Percentiles rank a stretch among this genome's conserved stretches.
Evolutionary conservation across 2,113 vertebrate genomes (phyloP).

Genomic region (Mobula hypostoma): DNA sequence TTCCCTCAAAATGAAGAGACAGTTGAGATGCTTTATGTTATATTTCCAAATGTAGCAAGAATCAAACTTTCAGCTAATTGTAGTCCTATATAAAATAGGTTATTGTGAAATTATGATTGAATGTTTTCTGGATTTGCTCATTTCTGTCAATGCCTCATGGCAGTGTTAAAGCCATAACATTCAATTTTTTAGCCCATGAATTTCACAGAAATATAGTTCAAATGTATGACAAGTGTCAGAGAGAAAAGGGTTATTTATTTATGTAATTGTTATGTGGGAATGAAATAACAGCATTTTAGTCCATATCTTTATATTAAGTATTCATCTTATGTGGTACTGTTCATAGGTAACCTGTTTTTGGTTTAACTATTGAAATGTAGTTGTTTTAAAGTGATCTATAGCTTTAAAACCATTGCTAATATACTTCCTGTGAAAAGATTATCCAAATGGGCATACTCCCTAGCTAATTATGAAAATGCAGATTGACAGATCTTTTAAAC

Average conservation of each 20-base stretch:
- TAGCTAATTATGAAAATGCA: background rate
- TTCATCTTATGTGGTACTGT: background rate
- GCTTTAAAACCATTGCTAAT: background rate
- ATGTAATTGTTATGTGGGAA: background rate
- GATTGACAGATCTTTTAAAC: constrained; percentile 1
- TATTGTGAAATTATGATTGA: background rate
- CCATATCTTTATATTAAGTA: background rate
- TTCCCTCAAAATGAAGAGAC: background rate
- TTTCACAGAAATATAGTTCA: background rate
- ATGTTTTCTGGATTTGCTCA: background rate
- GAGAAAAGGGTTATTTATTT: no score
- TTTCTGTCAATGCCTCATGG: background rate
- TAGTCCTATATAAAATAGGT: background rate
- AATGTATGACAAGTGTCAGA: no score
- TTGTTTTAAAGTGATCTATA: background rate
- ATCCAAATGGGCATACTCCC: background rate
- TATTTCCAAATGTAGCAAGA: background rate
- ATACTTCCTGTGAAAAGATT: background rate
- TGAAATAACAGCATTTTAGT: background rate
- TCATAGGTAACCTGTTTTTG: background rate
- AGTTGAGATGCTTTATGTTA: background rate
- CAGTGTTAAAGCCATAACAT: background rate
- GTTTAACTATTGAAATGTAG: background rate
- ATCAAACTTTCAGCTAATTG: background rate
- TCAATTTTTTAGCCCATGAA: background rate